A percentile compares a stretch with the other conserved stretches of the same genome.
phyloP scores from a whole-genome alignment of 2,797 vertebrate species.

The Zonotrichia albicollis region DNA sequence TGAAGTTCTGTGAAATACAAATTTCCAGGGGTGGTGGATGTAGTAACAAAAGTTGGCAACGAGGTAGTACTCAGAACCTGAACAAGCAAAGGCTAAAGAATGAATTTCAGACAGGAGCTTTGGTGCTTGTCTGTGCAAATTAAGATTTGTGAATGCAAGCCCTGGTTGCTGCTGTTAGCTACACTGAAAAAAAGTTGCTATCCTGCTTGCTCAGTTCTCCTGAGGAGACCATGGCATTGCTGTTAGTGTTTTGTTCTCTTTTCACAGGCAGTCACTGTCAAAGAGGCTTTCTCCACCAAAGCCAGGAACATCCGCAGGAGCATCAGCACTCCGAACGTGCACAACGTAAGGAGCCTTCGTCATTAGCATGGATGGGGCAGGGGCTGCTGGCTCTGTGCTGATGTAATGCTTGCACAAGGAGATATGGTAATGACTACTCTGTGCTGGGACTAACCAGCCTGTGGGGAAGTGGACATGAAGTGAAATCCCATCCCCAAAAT shows the following conservation, averaged over 20 bases:
- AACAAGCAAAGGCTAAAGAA: not conserved
- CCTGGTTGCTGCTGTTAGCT: not conserved
- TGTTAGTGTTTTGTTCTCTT: not conserved
- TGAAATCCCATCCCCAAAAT: not conserved
- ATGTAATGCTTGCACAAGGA: not conserved
- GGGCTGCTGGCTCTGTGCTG: not conserved
- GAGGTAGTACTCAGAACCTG: not conserved
- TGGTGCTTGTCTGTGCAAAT: not conserved
- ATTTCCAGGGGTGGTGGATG: not conserved
- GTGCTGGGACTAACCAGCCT: not conserved
- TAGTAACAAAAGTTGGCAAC: not conserved
- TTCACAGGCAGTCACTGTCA: slow-evolving; percentile 90
- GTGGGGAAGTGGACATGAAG: not conserved
- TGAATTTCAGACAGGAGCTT: not conserved
- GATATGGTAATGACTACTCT: accelerated
- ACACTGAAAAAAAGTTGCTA: accelerated
- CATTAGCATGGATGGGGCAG: not conserved
- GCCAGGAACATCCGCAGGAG: slow-evolving; percentile 90
- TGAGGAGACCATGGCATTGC: not conserved
- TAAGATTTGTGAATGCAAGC: not conserved
- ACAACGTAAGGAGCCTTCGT: slow-evolving; percentile 81
- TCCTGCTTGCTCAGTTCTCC: not conserved
- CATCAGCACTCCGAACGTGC: slow-evolving; percentile 94
- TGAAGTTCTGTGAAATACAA: not conserved
- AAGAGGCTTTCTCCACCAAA: slow-evolving; percentile 90